Conservation (phyloP, 2,113 vertebrate genomes). For the Tor tambroides region DNA sequence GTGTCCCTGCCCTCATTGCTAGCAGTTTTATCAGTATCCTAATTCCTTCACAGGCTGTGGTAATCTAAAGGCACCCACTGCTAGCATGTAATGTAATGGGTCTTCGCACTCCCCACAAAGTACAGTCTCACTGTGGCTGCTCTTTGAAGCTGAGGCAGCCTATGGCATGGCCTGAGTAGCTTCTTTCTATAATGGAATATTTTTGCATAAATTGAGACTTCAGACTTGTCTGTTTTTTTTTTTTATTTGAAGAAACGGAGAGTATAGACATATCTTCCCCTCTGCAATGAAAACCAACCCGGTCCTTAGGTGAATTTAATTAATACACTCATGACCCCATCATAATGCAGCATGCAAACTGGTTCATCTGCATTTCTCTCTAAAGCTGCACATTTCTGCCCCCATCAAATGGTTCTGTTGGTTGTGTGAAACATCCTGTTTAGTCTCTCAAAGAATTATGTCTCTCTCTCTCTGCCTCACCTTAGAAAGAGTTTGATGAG, state of each 20-base stretch:
- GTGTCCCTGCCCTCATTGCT: not conserved
- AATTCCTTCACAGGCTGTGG: conserved; percentile 43
- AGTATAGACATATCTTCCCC: not conserved
- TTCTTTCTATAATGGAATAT: conserved; percentile 46
- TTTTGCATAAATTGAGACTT: conserved; percentile 49
- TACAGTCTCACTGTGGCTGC: conserved; percentile 34
- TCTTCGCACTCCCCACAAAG: conserved; percentile 41
- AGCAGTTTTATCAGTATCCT: conserved; percentile 41
- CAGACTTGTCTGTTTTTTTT: conserved; percentile 43
- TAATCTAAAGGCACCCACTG: conserved; percentile 45
- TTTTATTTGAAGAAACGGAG: conserved; percentile 13
- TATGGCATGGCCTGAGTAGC: conserved; percentile 43
- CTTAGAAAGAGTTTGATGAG: conserved; percentile 26
- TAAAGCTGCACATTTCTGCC: not conserved
- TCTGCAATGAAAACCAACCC: not conserved
- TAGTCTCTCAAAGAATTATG: conserved; percentile 21
- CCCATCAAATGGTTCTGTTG: not conserved
- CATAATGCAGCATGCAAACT: not conserved
- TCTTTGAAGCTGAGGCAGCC: conserved; percentile 44
- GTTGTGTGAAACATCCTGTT: conserved; percentile 1
- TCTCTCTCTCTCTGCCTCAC: not conserved
- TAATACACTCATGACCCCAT: conserved; percentile 9
- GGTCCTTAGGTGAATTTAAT: conserved; percentile 34
- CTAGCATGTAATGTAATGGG: conserved; percentile 49
- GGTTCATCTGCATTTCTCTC: conserved; percentile 16